Base-by-base conservation (phyloP, 2,113 vertebrate species). In the Pelecanus crispus region DNA sequence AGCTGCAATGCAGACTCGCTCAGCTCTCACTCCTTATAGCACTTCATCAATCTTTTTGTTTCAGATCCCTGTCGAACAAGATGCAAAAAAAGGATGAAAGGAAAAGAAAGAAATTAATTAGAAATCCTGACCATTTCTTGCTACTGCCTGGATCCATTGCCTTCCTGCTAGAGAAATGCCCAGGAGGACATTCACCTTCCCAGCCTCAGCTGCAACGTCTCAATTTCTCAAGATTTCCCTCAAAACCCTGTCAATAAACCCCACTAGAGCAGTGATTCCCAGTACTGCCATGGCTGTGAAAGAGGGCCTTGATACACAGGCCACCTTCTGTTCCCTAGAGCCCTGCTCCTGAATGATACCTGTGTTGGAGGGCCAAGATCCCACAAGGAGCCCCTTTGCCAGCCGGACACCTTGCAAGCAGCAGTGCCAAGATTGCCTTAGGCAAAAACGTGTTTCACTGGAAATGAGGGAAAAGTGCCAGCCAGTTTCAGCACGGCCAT, bases 331-430 rank as follows among this genome's bases (percentile, higher is more conserved):
- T 74, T 94, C 90, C 84, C 91, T 11, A 34, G 91, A 95, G 61
- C 50, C 72, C 56, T 56, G 56, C 61, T 92, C 52, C 86, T 92
- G 91, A 94, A 95, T 84, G 88, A 16, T 67, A 31, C 38, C 83
- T 94, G 89, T 96, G 96, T 91, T 94, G 81, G 81, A 84, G 3
- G 2, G 95, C 93, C 93, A 94, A 91, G 91, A 92, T 96, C 95
- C 91, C 91, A n/a, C 34, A 13, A 26, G 87, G 78, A 90, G 74
- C 73, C 65, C 86, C 89, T 91, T 52, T 85, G 92, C 92, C 81
- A 88, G 85, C 34, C 25, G 1, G 85, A 90, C 92, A 94, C 85
- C 71, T 91, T 80, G 85, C n/a, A 70, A 13, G 74, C n/a, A 9
- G 49, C 74, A 45, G 38, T 21, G 85, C 95, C 93, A 90, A 88